A percentile compares a stretch with the other conserved stretches of the same genome.
phyloP scores from a whole-genome alignment of 2,888 invertebrate genomes.

The Pelosia muscerda region DNA sequence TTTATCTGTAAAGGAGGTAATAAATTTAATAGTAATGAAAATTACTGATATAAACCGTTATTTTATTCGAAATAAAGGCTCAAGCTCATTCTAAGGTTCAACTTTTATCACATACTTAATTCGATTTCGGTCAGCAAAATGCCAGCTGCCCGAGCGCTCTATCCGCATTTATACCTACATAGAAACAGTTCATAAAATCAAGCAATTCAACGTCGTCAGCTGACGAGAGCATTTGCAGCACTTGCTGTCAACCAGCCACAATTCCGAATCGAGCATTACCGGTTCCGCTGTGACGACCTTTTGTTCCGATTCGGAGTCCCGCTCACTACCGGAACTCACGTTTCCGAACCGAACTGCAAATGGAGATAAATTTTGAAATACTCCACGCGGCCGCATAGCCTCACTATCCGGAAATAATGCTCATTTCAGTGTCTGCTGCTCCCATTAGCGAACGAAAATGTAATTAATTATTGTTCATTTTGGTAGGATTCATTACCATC shows the following conservation, averaged over 20 bases:
- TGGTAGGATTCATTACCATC: constrained; percentile 64
- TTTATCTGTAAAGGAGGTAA: neutral
- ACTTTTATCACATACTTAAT: constrained; percentile 8
- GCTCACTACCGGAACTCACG: constrained; percentile 66
- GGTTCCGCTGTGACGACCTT: constrained; percentile 73
- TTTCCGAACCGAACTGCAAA: constrained; percentile 72
- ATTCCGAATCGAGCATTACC: constrained; percentile 75
- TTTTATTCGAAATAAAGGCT: neutral
- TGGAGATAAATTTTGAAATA: constrained; percentile 71
- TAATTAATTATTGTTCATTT: constrained; percentile 73
- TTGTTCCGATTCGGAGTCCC: constrained; percentile 65
- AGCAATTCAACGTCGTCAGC: constrained; percentile 57
- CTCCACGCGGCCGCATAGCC: constrained; percentile 54
- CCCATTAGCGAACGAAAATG: constrained; percentile 69
- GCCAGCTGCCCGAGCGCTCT: neutral
- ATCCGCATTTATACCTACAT: constrained; percentile 9
- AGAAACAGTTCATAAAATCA: constrained; percentile 52
- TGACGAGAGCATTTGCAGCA: constrained; percentile 63
- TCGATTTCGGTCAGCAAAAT: constrained; percentile 5
- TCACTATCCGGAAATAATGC: constrained; percentile 66
- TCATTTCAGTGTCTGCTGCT: constrained; percentile 62
- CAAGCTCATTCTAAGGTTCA: neutral
- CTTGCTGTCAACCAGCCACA: constrained; percentile 61
- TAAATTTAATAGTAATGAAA: constrained; percentile 1
- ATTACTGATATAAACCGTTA: neutral